A percentile compares a stretch with the other conserved stretches of the same genome.
phyloP scores from a whole-genome alignment of 2,888 invertebrate genomes.

The Steinernema carpocapsae region DNA sequence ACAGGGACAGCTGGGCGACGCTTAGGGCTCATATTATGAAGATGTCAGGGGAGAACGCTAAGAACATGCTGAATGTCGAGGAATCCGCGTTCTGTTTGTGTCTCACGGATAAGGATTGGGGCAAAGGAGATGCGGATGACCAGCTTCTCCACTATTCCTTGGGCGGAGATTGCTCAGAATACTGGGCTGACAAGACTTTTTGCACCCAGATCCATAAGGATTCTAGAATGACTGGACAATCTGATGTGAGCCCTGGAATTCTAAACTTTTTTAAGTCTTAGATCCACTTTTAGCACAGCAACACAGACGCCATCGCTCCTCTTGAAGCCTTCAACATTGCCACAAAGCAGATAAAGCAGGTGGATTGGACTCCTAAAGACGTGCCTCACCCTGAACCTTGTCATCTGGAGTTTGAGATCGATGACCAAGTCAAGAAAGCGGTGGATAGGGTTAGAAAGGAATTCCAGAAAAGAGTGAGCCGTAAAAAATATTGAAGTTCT shows the following conservation, averaged over 20 bases:
- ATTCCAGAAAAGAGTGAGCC: constrained; percentile 56
- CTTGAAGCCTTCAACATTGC: constrained; percentile 53
- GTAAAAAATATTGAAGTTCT: not conserved
- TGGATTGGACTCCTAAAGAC: constrained; percentile 48
- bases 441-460: constrained; percentile 71
- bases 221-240: constrained; percentile 70
- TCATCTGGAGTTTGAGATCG: constrained; percentile 72
- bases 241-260: constrained; percentile 72
- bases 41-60: constrained; percentile 22
- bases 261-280: not conserved
- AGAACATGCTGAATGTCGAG: constrained; percentile 36
- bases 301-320: constrained; percentile 57
- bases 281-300: constrained; percentile 54
- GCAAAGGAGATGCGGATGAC: constrained; percentile 27
- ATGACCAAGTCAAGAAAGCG: constrained; percentile 70
- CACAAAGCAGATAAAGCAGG: constrained; percentile 45
- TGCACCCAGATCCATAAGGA: constrained; percentile 55
- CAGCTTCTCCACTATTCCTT: constrained; percentile 69
- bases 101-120: constrained; percentile 20
- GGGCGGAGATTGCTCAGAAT: constrained; percentile 73
- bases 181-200: constrained; percentile 76
- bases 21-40: constrained; percentile 30
- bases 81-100: constrained; percentile 32
- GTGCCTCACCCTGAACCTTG: constrained; percentile 59
- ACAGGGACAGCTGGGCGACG: constrained; percentile 52